Evolutionary conservation across 2,888 invertebrate species (phyloP).

Genomic region (Tinea pellionella): DNA sequence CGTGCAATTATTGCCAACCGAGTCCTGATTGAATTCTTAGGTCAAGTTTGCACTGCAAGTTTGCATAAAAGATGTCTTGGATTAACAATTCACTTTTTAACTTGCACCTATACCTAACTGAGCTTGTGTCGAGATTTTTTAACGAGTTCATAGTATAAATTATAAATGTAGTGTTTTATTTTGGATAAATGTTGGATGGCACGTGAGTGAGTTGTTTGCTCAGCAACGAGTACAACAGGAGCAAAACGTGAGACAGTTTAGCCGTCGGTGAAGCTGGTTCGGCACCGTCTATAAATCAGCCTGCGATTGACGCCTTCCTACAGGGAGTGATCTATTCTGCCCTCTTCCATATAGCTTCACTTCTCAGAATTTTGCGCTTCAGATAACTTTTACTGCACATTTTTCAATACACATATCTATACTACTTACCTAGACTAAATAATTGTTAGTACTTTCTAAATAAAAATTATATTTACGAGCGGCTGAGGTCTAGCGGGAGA

Average conservation of each 20-base stretch:
- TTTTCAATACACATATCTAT: neutral
- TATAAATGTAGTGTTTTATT: neutral
- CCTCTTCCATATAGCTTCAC: constrained; percentile 47
- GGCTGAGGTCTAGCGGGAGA: no score
- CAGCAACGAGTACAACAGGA: constrained; percentile 42
- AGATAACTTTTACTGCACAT: constrained; percentile 10
- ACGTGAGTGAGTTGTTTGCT: constrained; percentile 68
- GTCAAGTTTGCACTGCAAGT: constrained; percentile 53
- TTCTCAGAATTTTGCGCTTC: constrained; percentile 40
- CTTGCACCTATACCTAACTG: neutral
- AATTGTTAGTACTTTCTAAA: no score
- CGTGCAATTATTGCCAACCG: constrained; percentile 57
- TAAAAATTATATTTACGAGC: no score
- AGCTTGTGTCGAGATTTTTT: neutral
- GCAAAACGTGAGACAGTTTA: constrained; percentile 61
- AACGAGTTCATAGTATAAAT: neutral
- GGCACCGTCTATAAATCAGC: constrained; percentile 64
- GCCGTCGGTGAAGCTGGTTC: constrained; percentile 38
- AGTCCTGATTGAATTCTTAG: constrained; percentile 63
- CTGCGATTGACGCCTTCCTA: constrained; percentile 65
- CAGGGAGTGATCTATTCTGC: constrained; percentile 66
- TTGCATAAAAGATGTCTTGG: constrained; percentile 53
- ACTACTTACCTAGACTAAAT: neutral
- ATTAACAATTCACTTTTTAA: constrained; percentile 33
- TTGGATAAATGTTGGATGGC: constrained; percentile 23